phyloP scores from a whole-genome alignment of 2,888 invertebrate genomes.

The Lordiphosa fenestrarum region DNA sequence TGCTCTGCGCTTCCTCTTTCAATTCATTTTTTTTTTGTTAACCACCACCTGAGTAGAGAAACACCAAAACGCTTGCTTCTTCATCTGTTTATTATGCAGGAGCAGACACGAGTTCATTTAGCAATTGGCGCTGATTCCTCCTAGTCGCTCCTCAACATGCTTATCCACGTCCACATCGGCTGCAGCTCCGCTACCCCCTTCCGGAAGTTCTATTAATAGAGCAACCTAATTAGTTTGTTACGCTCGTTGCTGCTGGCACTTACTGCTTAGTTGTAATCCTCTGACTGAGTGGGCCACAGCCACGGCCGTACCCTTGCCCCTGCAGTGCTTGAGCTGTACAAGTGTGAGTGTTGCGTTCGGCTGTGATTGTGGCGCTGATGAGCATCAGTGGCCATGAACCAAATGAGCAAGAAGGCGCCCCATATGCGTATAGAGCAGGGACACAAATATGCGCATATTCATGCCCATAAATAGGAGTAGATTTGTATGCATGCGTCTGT shows the following conservation, averaged over 20 bases:
- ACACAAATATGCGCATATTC: conserved; percentile 48
- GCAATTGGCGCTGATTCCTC: conserved; percentile 11
- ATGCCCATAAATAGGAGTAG: conserved; percentile 39
- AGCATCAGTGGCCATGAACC: conserved; percentile 11
- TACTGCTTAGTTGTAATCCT: conserved; percentile 18
- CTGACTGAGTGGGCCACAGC: background rate
- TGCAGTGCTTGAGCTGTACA: background rate
- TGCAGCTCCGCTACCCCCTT: conserved; percentile 8
- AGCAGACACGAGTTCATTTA: conserved; percentile 41
- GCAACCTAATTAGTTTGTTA: conserved; percentile 62
- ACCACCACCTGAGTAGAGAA: conserved; percentile 20
- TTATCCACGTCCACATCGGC: background rate
- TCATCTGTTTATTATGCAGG: conserved; percentile 61
- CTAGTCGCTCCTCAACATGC: conserved; percentile 1
- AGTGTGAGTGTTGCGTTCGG: conserved; percentile 3
- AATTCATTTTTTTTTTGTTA: conserved; percentile 6
- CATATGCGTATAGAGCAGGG: conserved; percentile 4
- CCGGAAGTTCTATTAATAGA: conserved; percentile 41
- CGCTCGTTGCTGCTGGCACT: conserved; percentile 23
- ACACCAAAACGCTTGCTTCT: conserved; percentile 40
- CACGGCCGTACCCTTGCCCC: background rate
- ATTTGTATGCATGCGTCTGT: conserved; percentile 5
- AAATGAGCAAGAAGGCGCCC: conserved; percentile 12
- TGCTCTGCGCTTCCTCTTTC: conserved; percentile 31
- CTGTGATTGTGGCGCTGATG: conserved; percentile 5